These are phyloP conservation scores for Grus americana DNA, from an alignment of 2,113 vertebrate species.

Conservation along the genomic window DNA sequence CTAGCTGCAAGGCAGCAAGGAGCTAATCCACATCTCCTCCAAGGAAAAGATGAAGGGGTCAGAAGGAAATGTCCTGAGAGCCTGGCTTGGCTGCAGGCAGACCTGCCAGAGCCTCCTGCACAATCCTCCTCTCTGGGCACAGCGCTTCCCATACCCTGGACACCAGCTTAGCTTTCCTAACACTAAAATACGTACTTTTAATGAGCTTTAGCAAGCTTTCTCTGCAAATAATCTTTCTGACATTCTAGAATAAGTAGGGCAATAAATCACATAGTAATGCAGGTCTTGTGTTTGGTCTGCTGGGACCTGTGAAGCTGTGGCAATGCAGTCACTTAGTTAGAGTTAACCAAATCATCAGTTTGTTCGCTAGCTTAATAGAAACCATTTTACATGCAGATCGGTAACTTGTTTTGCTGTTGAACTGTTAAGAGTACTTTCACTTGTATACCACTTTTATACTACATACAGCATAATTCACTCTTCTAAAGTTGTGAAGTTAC, in stretches of 20 bases:
- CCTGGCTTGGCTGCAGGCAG: neutral
- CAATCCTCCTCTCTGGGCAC: neutral
- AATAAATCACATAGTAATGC: slow-evolving; percentile 3
- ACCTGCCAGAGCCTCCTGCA: neutral
- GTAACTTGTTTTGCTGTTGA: neutral
- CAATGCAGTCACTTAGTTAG: neutral
- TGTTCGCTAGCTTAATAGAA: neutral
- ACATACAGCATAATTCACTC: neutral
- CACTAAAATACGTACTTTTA: neutral
- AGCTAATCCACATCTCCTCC: neutral
- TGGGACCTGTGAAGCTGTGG: neutral
- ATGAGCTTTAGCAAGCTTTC: neutral
- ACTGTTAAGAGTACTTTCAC: neutral
- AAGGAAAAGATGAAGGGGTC: neutral
- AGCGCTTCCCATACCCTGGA: neutral
- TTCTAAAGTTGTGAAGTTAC: neutral
- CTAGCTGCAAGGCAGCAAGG: neutral
- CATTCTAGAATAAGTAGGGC: neutral
- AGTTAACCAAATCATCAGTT: slow-evolving; percentile 1
- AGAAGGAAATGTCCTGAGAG: neutral
- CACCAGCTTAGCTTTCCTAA: neutral
- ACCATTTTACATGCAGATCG: neutral
- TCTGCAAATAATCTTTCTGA: slow-evolving; percentile 5
- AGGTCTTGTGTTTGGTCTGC: neutral
- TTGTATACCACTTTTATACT: neutral